Conservation (phyloP, 2,888 invertebrate species). For the Conomelus anceps region DNA sequence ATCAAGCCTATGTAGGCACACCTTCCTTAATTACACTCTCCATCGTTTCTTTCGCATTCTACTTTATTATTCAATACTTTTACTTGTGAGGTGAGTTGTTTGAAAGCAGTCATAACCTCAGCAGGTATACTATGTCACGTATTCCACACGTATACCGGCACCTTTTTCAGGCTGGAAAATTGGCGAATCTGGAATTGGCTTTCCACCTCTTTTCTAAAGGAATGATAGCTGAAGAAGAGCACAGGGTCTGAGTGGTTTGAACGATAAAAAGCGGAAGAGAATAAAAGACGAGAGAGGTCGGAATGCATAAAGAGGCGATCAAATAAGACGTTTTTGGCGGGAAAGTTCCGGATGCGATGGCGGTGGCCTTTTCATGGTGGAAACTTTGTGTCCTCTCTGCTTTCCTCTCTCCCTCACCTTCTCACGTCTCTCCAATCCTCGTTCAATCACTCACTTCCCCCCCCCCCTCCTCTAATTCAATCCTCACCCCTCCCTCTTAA, state of each 20-base stretch:
- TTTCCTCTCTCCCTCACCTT: slow-evolving; percentile 9
- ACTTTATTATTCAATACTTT: background rate
- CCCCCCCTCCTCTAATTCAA: background rate
- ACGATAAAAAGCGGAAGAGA: background rate
- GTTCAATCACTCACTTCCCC: background rate
- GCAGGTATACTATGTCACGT: background rate
- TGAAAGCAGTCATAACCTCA: background rate
- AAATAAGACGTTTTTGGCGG: background rate
- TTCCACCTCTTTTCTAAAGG: background rate
- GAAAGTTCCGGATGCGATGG: background rate
- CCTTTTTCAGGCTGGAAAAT: background rate
- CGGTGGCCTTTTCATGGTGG: background rate
- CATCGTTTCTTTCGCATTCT: no score
- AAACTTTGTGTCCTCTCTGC: background rate
- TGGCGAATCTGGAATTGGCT: background rate
- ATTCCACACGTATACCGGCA: background rate
- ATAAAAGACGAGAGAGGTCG: background rate
- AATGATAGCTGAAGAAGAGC: background rate
- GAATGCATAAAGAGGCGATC: background rate
- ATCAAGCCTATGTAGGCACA: no score
- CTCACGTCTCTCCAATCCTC: slow-evolving; percentile 7
- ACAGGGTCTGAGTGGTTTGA: background rate
- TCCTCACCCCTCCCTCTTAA: background rate
- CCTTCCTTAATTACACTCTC: no score
- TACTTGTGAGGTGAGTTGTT: background rate